Evolutionary conservation across 2,113 vertebrate species (phyloP), one percentile per base, ranked within the genome.

Genomic region (Brachyhypopomus occidentalis): DNA sequence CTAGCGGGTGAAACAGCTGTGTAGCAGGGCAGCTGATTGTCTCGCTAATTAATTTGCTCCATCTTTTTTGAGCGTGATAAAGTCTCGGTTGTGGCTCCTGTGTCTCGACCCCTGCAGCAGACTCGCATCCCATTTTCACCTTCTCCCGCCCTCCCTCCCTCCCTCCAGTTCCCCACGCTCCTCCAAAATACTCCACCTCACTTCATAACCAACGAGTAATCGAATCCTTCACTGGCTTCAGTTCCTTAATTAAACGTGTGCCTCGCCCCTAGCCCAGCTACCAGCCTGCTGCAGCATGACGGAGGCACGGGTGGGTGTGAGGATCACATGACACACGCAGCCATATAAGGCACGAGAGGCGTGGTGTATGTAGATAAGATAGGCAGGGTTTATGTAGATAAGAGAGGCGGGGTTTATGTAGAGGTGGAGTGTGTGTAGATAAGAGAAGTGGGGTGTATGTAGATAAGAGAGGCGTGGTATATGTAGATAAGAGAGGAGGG

Each of bases 161-260:
- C 30, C 2, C 30, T 30, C 77, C 56, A 71, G 48, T 72, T 23
- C 82, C 87, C 86, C 83, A 34, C 80, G 12, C 83, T 5, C 79
- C 72, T 87, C 80, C 45, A 78, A n/a, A 41, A 41, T 41, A 9
- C 83, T 55, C n/a, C 84, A 81, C 86, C 81, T 2, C 62, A 84
- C 86, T 88, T 89, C 87, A 88, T 89, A 90, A 89, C 22, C 14
- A 82, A 63, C 79, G 81, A 73, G 75, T 91, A 90, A 92, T 90
- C 90, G 84, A 93, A 91, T 89, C 90, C 80, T 79, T 89, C 87
- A 89, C 90, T 84, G 86, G 75, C 84, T 86, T 90, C 91, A 93
- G 92, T 91, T 86, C 86, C 81, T 89, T 89, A 92, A 92, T 92
- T 88, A 92, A 92, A 91, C 86, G 88, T 86, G 77, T 89, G 87